Evolutionary conservation across 2,113 vertebrate genomes (phyloP).

Genomic region (cattle (Bos taurus)): ARS-UCD2.0 NC_037333.1:80819001-80819500

Average conservation of each 20-base stretch:
- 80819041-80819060: neutral
- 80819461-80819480: neutral
- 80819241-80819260: neutral
- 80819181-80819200: neutral
- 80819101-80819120: neutral
- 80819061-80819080: neutral
- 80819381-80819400: neutral
- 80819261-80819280: neutral
- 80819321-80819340: neutral
- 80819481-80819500: neutral
- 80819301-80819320: neutral
- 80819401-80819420: neutral
- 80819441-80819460: neutral
- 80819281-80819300: neutral
- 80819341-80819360: neutral
- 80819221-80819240: neutral
- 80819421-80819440: neutral
- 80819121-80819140: neutral
- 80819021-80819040: neutral
- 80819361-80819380: neutral
- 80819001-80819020: neutral
- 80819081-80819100: neutral
- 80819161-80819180: neutral
- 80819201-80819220: neutral
- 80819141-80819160: neutral